Evolutionary conservation across 1,140 invertebrate species (phyloP), one percentile per base, ranked within the genome.

Genomic region (Capitella teleta): DNA sequence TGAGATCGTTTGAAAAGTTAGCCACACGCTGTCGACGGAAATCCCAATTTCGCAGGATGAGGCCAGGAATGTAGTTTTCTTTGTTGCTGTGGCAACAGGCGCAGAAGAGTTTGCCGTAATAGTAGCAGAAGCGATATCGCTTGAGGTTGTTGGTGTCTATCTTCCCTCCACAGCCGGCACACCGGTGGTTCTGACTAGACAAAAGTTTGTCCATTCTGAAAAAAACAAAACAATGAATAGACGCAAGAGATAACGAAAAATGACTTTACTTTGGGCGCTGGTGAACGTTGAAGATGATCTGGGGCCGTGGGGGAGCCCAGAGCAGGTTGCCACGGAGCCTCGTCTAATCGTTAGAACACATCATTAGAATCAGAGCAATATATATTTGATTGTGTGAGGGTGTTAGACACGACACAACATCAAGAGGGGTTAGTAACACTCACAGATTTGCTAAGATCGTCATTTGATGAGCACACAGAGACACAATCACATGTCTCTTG

Each of bases 31-130:
- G 87, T 58, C 80, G 80, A 54, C 47, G 47, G 49, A 36, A 60
- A 47, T 54, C 50, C 82, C 83, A 86, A 59, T 81, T 79, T 51
- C 79, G 75, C 12, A 88, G 68, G 36, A 92, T 82, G 59, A 80
- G 77, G 12, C 81, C 84, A 18, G 88, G 88, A 58, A 91, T 85
- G 44, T 82, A 67, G 4, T 82, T 75, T 42, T 80, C 72, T 58
- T 86, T 79, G 64, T 86, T 84, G 8, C 77, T 81, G 68, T 91
- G 87, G 65, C 88, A 92, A 26, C 84, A 85, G 5, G 86, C 87
- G 65, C 88, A 92, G 68, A 91, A 87, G 70, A 86, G 88, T 60
- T 86, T 81, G 14, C 86, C 86, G 40, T 89, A 72, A 66, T 92
- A 92, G 61, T 86, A 79, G 67, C 88, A 92, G 61, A 86, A 87